Base-by-base conservation (phyloP, 1,140 invertebrate genomes). In the Sminthurides bifidus region DNA sequence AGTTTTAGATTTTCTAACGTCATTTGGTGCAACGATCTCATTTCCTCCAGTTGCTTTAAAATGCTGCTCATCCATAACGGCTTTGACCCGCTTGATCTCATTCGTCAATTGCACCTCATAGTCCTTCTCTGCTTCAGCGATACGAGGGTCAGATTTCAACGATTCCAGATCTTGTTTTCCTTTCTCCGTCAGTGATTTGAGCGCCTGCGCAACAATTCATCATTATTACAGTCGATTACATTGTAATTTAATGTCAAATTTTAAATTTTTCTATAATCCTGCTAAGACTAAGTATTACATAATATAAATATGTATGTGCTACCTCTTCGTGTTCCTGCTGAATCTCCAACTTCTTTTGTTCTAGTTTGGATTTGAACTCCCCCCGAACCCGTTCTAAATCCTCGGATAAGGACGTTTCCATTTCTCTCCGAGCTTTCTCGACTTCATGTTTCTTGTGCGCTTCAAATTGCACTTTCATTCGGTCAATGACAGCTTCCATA, bases 351-450 rank as follows among this genome's bases (percentile, higher is more conserved):
- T 43, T 57, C 21, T 57, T 57, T 6, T 26, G 44, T 10, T 51
- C 24, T 10, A 57, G 35, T 57, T 57, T 57, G 14, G 41, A 38
- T 33, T 57, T 41, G 30, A 48, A 57, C 14, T 57, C 55, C 6
- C 15, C 8, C 24, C 48, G 37, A 1, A 57, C 37, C 45, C 45
- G 51, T 3, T 57, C 49, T 21, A 57, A 41, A 19, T 57, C 55
- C 15, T 24, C 4, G 26, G 26, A 44, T 27, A 51, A 19, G 35
- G 33, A 51, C 35, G 48, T 44, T 35, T 57, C 55, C 1, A 57
- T 51, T 51, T 57, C 40, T 31, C 19, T 31, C 15, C 27, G 24
- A 19, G 46, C 55, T 24, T 51, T 57, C 15, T 14, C 12, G 1
- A 51, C 6, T n/a, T 51, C 54, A n/a, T 33, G 19, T 1, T 24